Evolutionary conservation across 2,888 invertebrate species (phyloP), one percentile per base, ranked within the genome.

Genomic region (Thalpophila matura): DNA sequence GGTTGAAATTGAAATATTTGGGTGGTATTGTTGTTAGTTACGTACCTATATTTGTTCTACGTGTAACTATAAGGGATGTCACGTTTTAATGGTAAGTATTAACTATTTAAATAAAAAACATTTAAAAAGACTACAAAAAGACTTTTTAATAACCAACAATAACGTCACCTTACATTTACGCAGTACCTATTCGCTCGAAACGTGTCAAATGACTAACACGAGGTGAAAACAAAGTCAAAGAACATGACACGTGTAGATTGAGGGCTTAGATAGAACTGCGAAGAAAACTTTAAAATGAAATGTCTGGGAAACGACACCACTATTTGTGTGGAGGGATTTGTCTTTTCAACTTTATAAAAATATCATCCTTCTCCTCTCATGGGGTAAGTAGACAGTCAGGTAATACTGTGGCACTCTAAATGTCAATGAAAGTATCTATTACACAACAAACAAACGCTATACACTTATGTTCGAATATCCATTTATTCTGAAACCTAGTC

Each of bases 1-100:
- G 46, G 54, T 74, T 46, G 43, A 2, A 60, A 61, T 55, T 57
- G 37, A 43, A 69, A 47, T 51, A 55, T 58, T 35, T 38, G 22
- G 24, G 2, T 24, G n/a, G 3, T 3, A 38, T 55, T 33, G 47
- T 59, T 43, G 33, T 22, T 26, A 3, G 22, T 16, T 12, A 45
- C 16, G 9, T 14, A 40, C 7, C 6, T n/a, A 3, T 35, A n/a
- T n/a, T 12, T 6, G 1, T 3, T 22, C 22, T 3, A 16, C 18
- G 24, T 43, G 27, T 2, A 10, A 20, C 7, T 42, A 31, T n/a
- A 7, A 46, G 6, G 7, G 12, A 1, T 43, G 22, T 6, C 9
- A 14, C 9, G 18, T 45, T 61, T 61, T 12, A 12, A 31, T 9
- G 12, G n/a, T n/a, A n/a, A n/a, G n/a, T n/a, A n/a, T n/a, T n/a